Percentiles rank a stretch among this genome's conserved stretches.
Conservation (phyloP, 1,140 invertebrate genomes). For the Sarcophaga peregrina region DNA sequence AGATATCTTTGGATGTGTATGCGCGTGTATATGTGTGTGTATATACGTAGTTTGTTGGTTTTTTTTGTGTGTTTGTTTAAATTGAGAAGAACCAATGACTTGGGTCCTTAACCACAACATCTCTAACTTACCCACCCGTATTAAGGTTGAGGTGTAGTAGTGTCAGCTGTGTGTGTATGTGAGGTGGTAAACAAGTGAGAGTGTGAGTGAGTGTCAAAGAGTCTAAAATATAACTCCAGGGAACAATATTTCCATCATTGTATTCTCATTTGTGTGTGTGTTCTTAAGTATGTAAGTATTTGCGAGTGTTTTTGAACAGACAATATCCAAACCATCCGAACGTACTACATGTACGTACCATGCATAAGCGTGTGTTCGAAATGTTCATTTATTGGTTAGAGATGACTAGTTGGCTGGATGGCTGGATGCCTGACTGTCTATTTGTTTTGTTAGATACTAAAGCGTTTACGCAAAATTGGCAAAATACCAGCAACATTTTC, state of each 20-base stretch:
- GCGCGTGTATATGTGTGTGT: background rate
- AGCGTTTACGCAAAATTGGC: slow-evolving; percentile 3
- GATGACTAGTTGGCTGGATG: too few species aligned
- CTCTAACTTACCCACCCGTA: background rate
- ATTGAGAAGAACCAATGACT: slow-evolving; percentile 31
- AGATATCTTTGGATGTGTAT: background rate
- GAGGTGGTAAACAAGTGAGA: background rate
- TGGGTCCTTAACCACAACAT: slow-evolving; percentile 14
- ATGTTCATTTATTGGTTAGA: background rate
- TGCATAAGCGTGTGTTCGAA: background rate
- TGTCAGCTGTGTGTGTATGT: background rate
- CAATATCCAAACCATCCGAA: background rate
- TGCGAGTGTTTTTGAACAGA: background rate
- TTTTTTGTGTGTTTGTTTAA: background rate
- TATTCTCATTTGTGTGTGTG: background rate
- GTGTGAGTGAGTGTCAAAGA: slow-evolving; percentile 1
- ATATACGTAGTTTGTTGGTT: background rate
- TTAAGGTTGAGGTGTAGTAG: background rate
- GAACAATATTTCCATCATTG: slow-evolving; percentile 18
- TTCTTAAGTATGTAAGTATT: background rate
- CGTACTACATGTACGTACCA: background rate
- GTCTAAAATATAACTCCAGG: slow-evolving; percentile 13
- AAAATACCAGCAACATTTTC: background rate
- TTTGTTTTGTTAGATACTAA: background rate
- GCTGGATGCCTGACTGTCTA: too few species aligned